Evolutionary conservation across 1,140 invertebrate genomes (phyloP).

Genomic region (Pseudomyrmex flavicornis): DNA sequence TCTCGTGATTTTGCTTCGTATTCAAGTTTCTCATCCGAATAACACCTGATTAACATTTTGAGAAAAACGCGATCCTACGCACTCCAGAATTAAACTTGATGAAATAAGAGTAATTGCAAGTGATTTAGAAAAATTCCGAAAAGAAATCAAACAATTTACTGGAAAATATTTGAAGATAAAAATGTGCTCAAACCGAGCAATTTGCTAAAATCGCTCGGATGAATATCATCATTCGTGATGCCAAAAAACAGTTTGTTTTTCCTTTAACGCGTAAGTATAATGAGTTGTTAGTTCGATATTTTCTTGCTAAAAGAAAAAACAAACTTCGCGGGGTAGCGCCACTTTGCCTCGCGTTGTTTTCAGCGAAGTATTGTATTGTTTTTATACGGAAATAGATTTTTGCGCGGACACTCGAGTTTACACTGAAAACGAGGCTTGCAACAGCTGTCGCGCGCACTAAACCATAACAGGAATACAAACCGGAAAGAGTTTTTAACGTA

Average conservation of each 20-base stretch:
- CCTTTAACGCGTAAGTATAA: not conserved
- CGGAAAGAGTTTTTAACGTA: constrained; percentile 43
- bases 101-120: not conserved
- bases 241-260: not conserved
- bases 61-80: not conserved
- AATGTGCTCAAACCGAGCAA: not conserved
- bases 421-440: constrained; percentile 15
- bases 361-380: constrained; percentile 31
- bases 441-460: constrained; percentile 46
- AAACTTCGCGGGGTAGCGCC: constrained; percentile 11
- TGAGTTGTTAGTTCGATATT: not conserved
- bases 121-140: not conserved
- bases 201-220: not conserved
- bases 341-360: constrained; percentile 12
- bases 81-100: not conserved
- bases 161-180: not conserved
- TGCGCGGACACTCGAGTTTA: constrained; percentile 28
- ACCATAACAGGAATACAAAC: not conserved
- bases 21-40: not conserved
- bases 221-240: not conserved
- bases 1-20: constrained; percentile 26
- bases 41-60: constrained; percentile 10
- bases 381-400: constrained; percentile 52
- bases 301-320: not conserved
- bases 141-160: not conserved